Percentiles rank a stretch among this genome's conserved stretches.
Evolutionary conservation across 2,888 invertebrate species (phyloP).

Genomic region (Macroteleia sp.): DNA sequence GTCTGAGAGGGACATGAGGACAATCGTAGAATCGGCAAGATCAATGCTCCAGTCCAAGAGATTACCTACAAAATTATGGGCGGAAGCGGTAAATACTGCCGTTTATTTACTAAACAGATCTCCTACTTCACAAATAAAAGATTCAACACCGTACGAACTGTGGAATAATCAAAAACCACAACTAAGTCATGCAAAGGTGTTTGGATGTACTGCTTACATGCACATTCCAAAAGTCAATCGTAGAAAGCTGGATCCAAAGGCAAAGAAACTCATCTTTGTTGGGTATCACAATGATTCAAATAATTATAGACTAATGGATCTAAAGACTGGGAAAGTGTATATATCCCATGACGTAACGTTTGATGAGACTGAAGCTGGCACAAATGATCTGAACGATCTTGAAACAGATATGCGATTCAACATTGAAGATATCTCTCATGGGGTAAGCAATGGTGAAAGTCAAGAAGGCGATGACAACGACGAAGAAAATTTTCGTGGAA

Average conservation of each 20-base stretch:
- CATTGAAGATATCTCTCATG: too few relatives aligned
- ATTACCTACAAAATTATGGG: not conserved
- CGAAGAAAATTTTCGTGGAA: too few relatives aligned
- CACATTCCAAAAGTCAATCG: constrained; percentile 26
- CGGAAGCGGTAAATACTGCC: constrained; percentile 25
- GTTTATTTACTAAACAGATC: constrained; percentile 33
- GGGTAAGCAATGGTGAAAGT: too few relatives aligned
- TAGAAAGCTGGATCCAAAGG: constrained; percentile 26
- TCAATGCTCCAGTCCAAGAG: constrained; percentile 14
- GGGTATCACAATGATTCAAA: constrained; percentile 46
- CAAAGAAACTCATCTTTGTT: constrained; percentile 28
- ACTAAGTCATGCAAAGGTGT: constrained; percentile 11
- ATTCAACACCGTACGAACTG: constrained; percentile 25
- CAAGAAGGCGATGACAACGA: too few relatives aligned
- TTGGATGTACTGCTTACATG: constrained; percentile 33
- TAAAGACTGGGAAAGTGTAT: not conserved
- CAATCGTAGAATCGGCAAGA: constrained; percentile 19
- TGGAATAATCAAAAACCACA: constrained; percentile 28
- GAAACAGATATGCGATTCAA: too few relatives aligned
- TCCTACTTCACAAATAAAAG: not conserved
- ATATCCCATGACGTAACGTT: constrained; percentile 32
- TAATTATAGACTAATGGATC: constrained; percentile 39
- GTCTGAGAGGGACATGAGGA: constrained; percentile 29
- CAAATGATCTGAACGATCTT: too few relatives aligned
- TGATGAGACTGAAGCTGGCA: constrained; percentile 1